phyloP scores from a whole-genome alignment of 2,797 vertebrate genomes.

The Ctenopoma kingsleyae region DNA sequence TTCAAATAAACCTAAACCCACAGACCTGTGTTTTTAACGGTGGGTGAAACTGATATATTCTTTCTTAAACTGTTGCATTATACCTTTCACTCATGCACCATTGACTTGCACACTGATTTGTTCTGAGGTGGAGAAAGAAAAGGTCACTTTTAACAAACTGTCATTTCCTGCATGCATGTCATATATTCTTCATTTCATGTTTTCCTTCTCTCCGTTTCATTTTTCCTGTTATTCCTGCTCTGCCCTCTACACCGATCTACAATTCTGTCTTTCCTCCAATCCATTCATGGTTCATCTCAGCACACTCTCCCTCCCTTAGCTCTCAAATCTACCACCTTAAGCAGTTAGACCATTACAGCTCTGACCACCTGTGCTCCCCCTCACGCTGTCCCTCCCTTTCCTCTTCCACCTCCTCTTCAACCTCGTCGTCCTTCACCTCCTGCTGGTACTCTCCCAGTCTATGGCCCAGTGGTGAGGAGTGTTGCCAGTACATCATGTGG shows the following conservation, averaged over 20 bases:
- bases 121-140: conserved; percentile 43
- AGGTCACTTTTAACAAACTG: conserved; percentile 57
- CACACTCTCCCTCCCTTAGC: neutral
- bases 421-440: conserved; percentile 70
- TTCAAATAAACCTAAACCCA: neutral
- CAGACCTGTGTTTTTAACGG: neutral
- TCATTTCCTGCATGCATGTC: conserved; percentile 50
- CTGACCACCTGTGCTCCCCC: conserved; percentile 30
- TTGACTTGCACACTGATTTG: neutral
- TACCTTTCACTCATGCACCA: neutral
- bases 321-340: conserved; percentile 61
- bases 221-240: neutral
- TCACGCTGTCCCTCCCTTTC: conserved; percentile 33
- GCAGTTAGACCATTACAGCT: conserved; percentile 56
- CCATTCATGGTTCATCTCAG: conserved; percentile 37
- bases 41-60: neutral
- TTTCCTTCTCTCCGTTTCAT: conserved; percentile 60
- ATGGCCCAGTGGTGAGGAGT: conserved; percentile 81
- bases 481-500: conserved; percentile 81
- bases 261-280: neutral
- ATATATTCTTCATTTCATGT: conserved; percentile 72
- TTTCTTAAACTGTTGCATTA: neutral
- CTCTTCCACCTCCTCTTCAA: conserved; percentile 64
- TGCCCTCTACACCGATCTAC: too few relatives aligned
- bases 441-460: conserved; percentile 78